Evolutionary conservation across 2,888 invertebrate species (phyloP), one percentile per base, ranked within the genome.

Genomic region (Lepas anatifera): DNA sequence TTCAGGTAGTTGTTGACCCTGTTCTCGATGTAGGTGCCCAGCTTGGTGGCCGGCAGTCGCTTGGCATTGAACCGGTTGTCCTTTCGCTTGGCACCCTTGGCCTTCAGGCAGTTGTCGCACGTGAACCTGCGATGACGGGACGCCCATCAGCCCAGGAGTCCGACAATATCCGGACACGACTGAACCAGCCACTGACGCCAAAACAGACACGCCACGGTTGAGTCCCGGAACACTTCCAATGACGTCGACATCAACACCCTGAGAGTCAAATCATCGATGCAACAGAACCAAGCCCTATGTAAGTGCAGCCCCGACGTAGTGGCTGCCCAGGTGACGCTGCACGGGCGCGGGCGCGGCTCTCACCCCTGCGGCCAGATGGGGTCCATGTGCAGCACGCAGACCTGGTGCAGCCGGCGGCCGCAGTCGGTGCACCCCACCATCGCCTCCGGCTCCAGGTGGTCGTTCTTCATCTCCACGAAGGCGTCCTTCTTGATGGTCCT

Each of bases 51-150:
- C 66, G 95, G 94, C 78, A 99, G 84, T 77, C 92, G 87, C 83
- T 95, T 98, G 39, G 98, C 95, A 78, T 91, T 93, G 80, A 92
- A 99, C 80, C 95, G 95, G 82, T 99, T 99, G 71, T 98, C 98
- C 85, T 95, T 95, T 78, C 94, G 87, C 81, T 95, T 95, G 73
- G 87, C 86, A 74, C 87, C 89, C 80, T 94, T 95, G 81, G 92
- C 90, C 82, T 92, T 93, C 73, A 93, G 85, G 83, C 99, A 99
- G 81, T 92, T 92, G 82, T 97, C 95, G 86, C 99, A 99, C 78
- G 85, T 84, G 80, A 86, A 89, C 75, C 87, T 86, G 75, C 18
- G 22, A 50, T 27, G 16, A 58, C 10, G 11, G 41, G 41, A 41
- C 41, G 16, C 10, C 41, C n/a, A n/a, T n/a, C n/a, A n/a, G n/a